Evolutionary conservation across 1,140 invertebrate species (phyloP).

Genomic region (Hyposmocoma kahamanoa): DNA sequence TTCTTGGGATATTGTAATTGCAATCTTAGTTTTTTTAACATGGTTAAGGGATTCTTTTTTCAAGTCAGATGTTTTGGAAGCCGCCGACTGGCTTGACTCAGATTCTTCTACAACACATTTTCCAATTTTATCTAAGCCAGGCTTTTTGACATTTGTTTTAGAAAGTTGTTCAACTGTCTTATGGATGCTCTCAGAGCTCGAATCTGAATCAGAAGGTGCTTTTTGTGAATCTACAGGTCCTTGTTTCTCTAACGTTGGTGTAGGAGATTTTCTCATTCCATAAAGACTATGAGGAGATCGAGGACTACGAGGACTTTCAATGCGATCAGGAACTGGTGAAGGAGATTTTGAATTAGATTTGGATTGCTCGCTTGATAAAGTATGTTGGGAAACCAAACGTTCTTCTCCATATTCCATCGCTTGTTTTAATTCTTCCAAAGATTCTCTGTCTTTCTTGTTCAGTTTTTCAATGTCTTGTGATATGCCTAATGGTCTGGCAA

Average conservation of each 20-base stretch:
- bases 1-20: conserved; percentile 71
- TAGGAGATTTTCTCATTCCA: conserved; percentile 71
- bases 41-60: conserved; percentile 43
- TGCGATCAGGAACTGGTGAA: conserved; percentile 57
- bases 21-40: conserved; percentile 67
- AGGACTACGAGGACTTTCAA: conserved; percentile 46
- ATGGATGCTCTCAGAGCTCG: conserved; percentile 69
- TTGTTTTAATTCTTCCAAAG: conserved; percentile 67
- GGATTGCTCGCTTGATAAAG: conserved; percentile 62
- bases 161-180: conserved; percentile 66
- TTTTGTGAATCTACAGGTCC: conserved; percentile 74
- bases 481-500: conserved; percentile 83
- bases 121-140: conserved; percentile 60
- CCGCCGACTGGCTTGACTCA: conserved; percentile 67
- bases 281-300: conserved; percentile 30
- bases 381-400: conserved; percentile 55
- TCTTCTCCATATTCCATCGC: conserved; percentile 69
- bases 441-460: conserved; percentile 70
- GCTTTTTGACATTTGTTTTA: conserved; percentile 47
- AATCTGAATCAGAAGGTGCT: conserved; percentile 70
- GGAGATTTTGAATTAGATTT: conserved; percentile 67
- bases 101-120: conserved; percentile 68
- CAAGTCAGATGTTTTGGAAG: conserved; percentile 53
- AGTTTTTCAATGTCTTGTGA: conserved; percentile 81
- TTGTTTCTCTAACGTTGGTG: conserved; percentile 76